Base-by-base conservation (phyloP, 2,113 vertebrate species). In the Silurus glanis region DNA sequence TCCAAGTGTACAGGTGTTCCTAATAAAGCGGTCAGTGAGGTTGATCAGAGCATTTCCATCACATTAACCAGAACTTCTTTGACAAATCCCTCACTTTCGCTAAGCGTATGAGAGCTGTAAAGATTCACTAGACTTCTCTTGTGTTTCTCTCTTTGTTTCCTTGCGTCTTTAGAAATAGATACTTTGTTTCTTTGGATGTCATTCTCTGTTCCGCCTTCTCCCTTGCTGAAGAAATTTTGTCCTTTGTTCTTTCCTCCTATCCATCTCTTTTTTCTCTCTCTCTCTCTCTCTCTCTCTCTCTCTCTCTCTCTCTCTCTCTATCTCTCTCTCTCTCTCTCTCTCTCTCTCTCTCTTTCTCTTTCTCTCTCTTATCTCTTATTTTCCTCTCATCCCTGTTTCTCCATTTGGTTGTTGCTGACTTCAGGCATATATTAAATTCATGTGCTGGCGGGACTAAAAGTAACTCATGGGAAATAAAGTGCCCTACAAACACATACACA, bases 381-480 rank as follows among this genome's bases (percentile, higher is more conserved):
- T 78, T 76, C 12, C 53, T 78, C 80, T 69, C 47, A 58, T 85
- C n/a, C 56, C 80, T 53, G 25, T 81, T 83, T 72, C 58, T 72
- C 80, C 25, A 64, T 76, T 87, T 59, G 49, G 78, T 59, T 85
- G 67, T 87, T 89, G 85, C 83, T 89, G 88, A 88, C 87, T 80
- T 83, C 83, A 87, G 87, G 86, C 82, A 83, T 78, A 90, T 82
- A 83, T 84, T 88, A 86, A 86, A 90, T 88, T 83, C 85, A 90
- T 85, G 79, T 47, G 72, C 82, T 59, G 67, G 75, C 82, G 66
- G 55, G 69, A 88, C 71, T 78, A 84, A 55, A 76, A 72, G 86
- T 37, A 86, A 62, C 85, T 82, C 76, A 78, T 45, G 84, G 84
- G 84, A 86, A 83, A 85, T 88, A 89, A 82, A 88, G 80, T 69